These are phyloP conservation scores for Andrena marginata DNA, from an alignment of 2,888 invertebrate genomes.

Conservation along the genomic window DNA sequence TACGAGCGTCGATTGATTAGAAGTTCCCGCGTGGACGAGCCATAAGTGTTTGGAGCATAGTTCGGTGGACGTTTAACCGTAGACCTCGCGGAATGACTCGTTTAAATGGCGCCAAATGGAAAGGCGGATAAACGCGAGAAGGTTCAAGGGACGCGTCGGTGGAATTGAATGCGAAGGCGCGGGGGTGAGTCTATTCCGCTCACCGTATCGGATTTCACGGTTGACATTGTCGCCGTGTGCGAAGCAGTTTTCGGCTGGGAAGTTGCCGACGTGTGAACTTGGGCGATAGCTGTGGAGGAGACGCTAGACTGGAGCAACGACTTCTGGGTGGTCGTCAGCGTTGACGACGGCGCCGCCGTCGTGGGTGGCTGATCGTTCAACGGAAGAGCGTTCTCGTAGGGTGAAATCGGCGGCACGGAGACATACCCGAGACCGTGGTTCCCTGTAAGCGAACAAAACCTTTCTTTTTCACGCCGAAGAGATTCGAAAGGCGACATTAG, in stretches of 20 bases:
- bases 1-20: constrained; percentile 13
- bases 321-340: constrained; percentile 41
- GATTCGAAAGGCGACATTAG: background rate
- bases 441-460: constrained; percentile 54
- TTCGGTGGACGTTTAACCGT: no score
- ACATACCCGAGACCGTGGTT: constrained; percentile 71
- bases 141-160: background rate
- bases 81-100: background rate
- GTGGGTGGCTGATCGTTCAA: constrained; percentile 57
- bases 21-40: background rate
- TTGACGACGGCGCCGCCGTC: constrained; percentile 53
- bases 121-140: background rate
- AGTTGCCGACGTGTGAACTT: constrained; percentile 52
- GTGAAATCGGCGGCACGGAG: constrained; percentile 60
- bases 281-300: constrained; percentile 35
- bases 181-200: constrained; percentile 32
- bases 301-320: constrained; percentile 39
- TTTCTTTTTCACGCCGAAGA: background rate
- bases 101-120: background rate
- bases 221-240: constrained; percentile 34
- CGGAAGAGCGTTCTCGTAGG: constrained; percentile 53
- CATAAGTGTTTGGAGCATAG: background rate
- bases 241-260: constrained; percentile 42
- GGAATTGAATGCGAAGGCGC: background rate
- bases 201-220: constrained; percentile 58